These are phyloP conservation scores for Andrena flavipes DNA, from an alignment of 2,888 invertebrate species.

Conservation along the genomic window DNA sequence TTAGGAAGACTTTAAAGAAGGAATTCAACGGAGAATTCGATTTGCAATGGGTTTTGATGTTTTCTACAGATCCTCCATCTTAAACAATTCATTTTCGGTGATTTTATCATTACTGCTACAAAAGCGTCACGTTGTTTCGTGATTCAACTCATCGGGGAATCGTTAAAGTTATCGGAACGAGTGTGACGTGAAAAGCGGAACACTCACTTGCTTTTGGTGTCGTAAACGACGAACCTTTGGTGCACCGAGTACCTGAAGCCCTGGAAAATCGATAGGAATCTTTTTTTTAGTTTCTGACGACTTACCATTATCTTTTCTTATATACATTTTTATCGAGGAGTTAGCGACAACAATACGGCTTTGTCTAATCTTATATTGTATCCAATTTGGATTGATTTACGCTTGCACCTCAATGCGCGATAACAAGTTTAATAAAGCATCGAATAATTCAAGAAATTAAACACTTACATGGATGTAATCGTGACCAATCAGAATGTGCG, in stretches of 20 bases:
- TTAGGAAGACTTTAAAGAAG: not conserved
- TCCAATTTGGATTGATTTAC: not conserved
- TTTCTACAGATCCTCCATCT: not conserved
- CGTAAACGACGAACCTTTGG: conserved; percentile 87
- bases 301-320: not conserved
- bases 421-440: not conserved
- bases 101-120: not conserved
- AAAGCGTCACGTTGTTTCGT: not conserved
- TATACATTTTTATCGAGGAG: too few species aligned
- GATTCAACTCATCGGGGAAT: conserved; percentile 54
- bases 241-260: conserved; percentile 89
- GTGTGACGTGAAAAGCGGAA: not conserved
- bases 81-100: not conserved
- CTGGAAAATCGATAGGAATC: conserved; percentile 84
- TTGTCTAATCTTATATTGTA: not conserved
- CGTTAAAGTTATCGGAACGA: conserved; percentile 56
- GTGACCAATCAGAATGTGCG: conserved; percentile 46
- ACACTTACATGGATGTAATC: conserved; percentile 52
- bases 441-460: not conserved
- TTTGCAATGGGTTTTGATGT: not conserved
- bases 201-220: conserved; percentile 63
- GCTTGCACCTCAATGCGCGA: not conserved
- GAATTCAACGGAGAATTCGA: not conserved
- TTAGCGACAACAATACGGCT: too few species aligned
- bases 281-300: not conserved